Base-by-base conservation (phyloP, 1,140 invertebrate species). In the Anastrepha obliqua region DNA sequence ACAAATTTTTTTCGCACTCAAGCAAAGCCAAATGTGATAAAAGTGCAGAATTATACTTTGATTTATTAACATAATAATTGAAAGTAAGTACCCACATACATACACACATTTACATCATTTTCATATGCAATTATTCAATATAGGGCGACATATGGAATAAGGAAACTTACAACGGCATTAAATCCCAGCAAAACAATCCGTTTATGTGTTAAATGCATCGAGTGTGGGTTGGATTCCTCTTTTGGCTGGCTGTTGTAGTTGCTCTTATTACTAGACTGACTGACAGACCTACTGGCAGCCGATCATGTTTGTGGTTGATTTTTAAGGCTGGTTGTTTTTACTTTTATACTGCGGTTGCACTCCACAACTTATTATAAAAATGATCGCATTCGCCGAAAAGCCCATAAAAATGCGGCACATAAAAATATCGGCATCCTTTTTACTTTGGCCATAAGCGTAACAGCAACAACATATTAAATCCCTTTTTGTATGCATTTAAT, bases 401-500 rank as follows among this genome's bases (percentile, higher is more conserved):
- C 62, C 29, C 85, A 60, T 86, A 86, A 86, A 86, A 86, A 2
- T 86, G 15, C 58, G 39, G 85, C 58, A 62, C 85, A 86, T 86
- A 86, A 86, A 86, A 86, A 20, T 62, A 62, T 86, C 85, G 85
- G 85, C 85, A 86, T 86, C 85, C 62, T 86, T 86, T 86, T 62
- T 62, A 86, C 62, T 86, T 86, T 62, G 7, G 74, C 9, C 85
- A 60, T 5, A 62, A 62, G 85, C 85, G 62, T 29, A 86, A 58
- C 85, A 86, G 62, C 85, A 86, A 86, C 59, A 86, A 42, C 29
- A 86, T 62, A 86, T 86, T 86, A 86, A 86, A 86, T 86, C 85
- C 74, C 74, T 55, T 86, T 59, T 60, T 86, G 85, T 62, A 86
- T 65, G 62, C 85, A 62, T 86, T 86, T 29, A 86, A 86, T 86